A percentile compares a stretch with the other conserved stretches of the same genome.
Evolutionary conservation across 2,113 vertebrate genomes (phyloP).

Genomic region (Ibidorhyncha struthersii): DNA sequence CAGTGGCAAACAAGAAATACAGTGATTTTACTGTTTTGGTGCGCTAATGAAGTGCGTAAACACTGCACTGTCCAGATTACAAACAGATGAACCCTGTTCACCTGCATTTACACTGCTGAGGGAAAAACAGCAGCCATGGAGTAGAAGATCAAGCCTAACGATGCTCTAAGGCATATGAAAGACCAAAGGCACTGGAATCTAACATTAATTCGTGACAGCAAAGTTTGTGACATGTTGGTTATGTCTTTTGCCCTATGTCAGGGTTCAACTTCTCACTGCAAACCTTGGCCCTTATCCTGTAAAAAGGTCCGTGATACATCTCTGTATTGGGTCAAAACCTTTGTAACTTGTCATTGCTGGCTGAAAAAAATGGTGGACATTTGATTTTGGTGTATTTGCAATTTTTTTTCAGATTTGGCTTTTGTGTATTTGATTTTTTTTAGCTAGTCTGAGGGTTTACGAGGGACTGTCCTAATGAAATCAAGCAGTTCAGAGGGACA

Average conservation of each 20-base stretch:
- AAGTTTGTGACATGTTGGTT: not conserved
- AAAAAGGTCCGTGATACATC: accelerated
- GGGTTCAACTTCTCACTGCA: not conserved
- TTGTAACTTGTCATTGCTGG: not conserved
- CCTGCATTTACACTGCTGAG: not conserved
- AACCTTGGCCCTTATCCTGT: not conserved
- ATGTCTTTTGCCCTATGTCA: not conserved
- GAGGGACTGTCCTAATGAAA: accelerated
- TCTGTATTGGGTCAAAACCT: not conserved
- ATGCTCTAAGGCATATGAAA: not conserved
- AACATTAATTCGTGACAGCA: not conserved
- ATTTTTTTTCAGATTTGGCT: not conserved
- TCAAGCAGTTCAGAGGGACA: not conserved
- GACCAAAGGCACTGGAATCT: not conserved
- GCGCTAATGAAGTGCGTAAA: not conserved
- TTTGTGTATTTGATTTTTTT: not conserved
- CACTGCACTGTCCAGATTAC: not conserved
- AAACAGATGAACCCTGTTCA: not conserved
- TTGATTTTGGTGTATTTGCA: not conserved
- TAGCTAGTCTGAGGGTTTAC: accelerated
- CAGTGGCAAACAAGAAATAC: not conserved
- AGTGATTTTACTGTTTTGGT: not conserved
- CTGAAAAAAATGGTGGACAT: not conserved
- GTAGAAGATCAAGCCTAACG: not conserved
- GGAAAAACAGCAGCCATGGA: not conserved